Conservation (phyloP, 1,140 invertebrate genomes). For the Drosophila parvula region DNA sequence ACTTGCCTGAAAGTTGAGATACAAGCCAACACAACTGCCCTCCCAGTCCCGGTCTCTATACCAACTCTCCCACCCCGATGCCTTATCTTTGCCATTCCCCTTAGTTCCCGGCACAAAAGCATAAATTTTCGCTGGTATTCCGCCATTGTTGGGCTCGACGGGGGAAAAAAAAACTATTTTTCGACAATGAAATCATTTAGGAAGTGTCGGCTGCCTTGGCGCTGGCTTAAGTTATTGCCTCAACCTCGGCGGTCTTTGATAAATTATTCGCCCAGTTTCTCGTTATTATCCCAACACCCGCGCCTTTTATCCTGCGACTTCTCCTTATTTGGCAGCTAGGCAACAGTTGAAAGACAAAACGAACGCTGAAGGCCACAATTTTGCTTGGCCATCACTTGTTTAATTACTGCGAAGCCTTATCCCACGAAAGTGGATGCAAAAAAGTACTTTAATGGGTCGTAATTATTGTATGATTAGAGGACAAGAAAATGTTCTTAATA, state of each 20-base stretch:
- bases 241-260: slow-evolving; percentile 70
- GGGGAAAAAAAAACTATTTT: slow-evolving; percentile 64
- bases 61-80: neutral
- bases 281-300: slow-evolving; percentile 11
- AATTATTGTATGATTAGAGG: slow-evolving; percentile 25
- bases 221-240: slow-evolving; percentile 56
- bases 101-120: slow-evolving; percentile 23
- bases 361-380: neutral
- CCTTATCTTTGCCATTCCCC: slow-evolving; percentile 4
- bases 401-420: slow-evolving; percentile 25
- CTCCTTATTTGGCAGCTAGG: slow-evolving; percentile 19
- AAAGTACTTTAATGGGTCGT: slow-evolving; percentile 46
- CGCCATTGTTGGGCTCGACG: slow-evolving; percentile 40
- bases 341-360: slow-evolving; percentile 50
- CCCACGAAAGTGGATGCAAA: neutral
- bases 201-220: slow-evolving; percentile 60
- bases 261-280: slow-evolving; percentile 61
- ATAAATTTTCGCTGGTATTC: slow-evolving; percentile 46
- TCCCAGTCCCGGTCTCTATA: neutral
- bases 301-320: neutral
- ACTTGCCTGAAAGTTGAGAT: slow-evolving; percentile 52
- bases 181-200: slow-evolving; percentile 77
- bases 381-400: slow-evolving; percentile 43
- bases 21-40: slow-evolving; percentile 14
- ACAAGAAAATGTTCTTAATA: neutral